Percentiles rank a stretch among this genome's conserved stretches.
phyloP scores from a whole-genome alignment of 2,797 vertebrate genomes.

The Microctenopoma stevenorrisi region DNA sequence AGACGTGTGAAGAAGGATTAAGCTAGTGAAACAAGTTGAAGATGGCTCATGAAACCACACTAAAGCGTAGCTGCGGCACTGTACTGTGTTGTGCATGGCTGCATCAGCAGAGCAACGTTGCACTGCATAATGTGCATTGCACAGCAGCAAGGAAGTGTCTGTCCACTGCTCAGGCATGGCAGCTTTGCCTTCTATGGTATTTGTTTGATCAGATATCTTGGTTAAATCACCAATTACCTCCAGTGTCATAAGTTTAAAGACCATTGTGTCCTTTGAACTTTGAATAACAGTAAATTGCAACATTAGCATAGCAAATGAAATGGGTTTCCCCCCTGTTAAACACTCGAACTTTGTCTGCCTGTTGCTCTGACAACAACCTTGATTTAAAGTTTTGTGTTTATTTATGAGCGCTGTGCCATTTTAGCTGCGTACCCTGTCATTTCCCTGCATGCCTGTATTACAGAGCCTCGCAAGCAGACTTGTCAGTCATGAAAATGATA shows the following conservation, averaged over 20 bases:
- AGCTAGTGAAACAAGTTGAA: conserved; percentile 33
- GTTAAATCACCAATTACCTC: neutral
- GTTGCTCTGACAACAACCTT: conserved; percentile 35
- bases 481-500: conserved; percentile 28
- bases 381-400: conserved; percentile 24
- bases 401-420: conserved; percentile 5
- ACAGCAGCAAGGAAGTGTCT: conserved; percentile 53
- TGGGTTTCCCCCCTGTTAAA: conserved; percentile 35
- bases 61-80: conserved; percentile 36
- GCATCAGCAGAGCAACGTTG: conserved; percentile 56
- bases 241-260: neutral
- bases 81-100: conserved; percentile 44
- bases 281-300: conserved; percentile 43
- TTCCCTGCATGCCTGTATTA: neutral
- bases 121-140: conserved; percentile 48
- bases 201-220: neutral
- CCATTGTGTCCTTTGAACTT: conserved; percentile 22
- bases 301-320: conserved; percentile 10
- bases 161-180: conserved; percentile 23
- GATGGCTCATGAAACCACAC: conserved; percentile 59
- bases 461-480: conserved; percentile 18
- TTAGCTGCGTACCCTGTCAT: neutral
- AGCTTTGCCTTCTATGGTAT: conserved; percentile 21
- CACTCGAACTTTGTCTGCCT: conserved; percentile 49
- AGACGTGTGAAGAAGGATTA: conserved; percentile 4